Evolutionary conservation across 2,113 vertebrate species (phyloP).

Genomic region (Morone chrysops): DNA sequence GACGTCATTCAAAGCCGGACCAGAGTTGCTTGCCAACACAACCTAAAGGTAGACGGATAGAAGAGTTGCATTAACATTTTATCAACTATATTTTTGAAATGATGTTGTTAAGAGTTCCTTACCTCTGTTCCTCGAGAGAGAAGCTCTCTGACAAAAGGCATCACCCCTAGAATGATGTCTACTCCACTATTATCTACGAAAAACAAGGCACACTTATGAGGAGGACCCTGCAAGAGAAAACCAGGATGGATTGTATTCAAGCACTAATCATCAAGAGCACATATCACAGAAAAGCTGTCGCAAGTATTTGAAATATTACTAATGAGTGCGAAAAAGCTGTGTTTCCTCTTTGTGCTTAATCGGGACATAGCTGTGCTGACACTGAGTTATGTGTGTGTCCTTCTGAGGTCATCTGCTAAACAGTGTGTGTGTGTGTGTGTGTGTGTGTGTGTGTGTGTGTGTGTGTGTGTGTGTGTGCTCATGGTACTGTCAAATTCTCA

Average conservation of each 20-base stretch:
- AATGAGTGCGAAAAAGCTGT: neutral
- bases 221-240: slow-evolving; percentile 96
- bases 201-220: slow-evolving; percentile 99
- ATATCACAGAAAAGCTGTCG: slow-evolving; percentile 25
- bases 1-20: slow-evolving; percentile 95
- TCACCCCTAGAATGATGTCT: slow-evolving; percentile 99
- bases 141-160: slow-evolving; percentile 99
- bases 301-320: neutral
- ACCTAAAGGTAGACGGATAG: slow-evolving; percentile 81
- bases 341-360: neutral
- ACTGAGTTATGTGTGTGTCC: neutral
- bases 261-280: slow-evolving; percentile 34
- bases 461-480: neutral
- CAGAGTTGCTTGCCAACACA: slow-evolving; percentile 96
- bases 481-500: neutral
- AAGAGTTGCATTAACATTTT: neutral
- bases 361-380: neutral
- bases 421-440: no score
- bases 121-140: slow-evolving; percentile 97
- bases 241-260: slow-evolving; percentile 81
- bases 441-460: no score
- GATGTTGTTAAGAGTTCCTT: neutral
- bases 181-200: slow-evolving; percentile 99
- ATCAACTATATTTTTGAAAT: neutral
- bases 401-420: neutral